Conservation (phyloP, 1,140 invertebrate species). For the Thalassaphorura encarpata region DNA sequence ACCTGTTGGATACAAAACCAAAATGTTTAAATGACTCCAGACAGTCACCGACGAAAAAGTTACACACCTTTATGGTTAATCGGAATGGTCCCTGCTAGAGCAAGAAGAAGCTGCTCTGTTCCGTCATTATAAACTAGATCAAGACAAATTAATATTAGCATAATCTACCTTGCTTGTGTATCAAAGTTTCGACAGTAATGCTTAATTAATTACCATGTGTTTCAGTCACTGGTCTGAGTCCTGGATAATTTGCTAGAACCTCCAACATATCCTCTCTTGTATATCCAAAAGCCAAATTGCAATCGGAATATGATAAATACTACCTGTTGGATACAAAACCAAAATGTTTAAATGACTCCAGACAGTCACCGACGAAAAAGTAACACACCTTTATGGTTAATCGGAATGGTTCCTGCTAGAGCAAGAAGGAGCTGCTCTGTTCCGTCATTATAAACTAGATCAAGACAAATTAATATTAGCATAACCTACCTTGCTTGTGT, state of each 20-base stretch:
- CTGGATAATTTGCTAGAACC: slow-evolving; percentile 58
- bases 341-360: too few species aligned
- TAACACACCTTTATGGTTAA: background rate
- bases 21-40: background rate
- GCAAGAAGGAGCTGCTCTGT: slow-evolving; percentile 69
- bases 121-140: slow-evolving; percentile 82
- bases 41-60: background rate
- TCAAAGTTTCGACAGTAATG: background rate
- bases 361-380: background rate
- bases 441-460: slow-evolving; percentile 82
- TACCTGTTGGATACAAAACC: too few species aligned
- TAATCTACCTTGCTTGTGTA: background rate
- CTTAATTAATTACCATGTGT: slow-evolving; percentile 47
- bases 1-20: slow-evolving; percentile 43
- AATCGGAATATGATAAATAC: too few species aligned
- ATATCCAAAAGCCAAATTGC: too few species aligned
- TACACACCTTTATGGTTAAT: slow-evolving; percentile 70
- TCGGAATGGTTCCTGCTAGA: background rate
- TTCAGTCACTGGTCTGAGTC: slow-evolving; percentile 53
- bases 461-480: slow-evolving; percentile 31
- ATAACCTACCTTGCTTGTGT: background rate
- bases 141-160: slow-evolving; percentile 28
- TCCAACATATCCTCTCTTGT: slow-evolving; percentile 61
- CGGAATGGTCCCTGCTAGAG: slow-evolving; percentile 87
- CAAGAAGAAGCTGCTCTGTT: slow-evolving; percentile 65